Evolutionary conservation across 2,888 invertebrate species (phyloP), one percentile per base, ranked within the genome.

Genomic region (Napeogenes inachia): DNA sequence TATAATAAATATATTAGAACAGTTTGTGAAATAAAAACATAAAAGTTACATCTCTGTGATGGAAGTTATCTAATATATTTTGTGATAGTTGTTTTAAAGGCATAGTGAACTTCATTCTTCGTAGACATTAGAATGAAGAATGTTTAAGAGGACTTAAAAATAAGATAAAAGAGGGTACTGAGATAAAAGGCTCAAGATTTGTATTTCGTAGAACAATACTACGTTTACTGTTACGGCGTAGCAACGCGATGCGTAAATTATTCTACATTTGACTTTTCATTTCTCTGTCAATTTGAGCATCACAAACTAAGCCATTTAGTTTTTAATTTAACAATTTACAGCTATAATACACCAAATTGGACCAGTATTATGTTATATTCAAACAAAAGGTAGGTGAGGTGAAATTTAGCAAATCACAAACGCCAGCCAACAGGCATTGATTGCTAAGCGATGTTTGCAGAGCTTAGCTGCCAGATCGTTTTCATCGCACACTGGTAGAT

Each of bases 141-240:
- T 59, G 58, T 59, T 64, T 58, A 56, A 64, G 58, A 13, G 45
- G 45, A 45, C 56, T 56, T 61, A 54, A 59, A 64, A 61, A 60
- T 33, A 55, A 60, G 54, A 64, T 59, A 59, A 54, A 61, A 64
- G 56, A 56, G 45, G 38, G 53, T 56, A 50, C 53, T 59, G 4
- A 45, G 59, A 61, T 59, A 62, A 61, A 61, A 54, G 45, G 45
- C 59, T 64, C 30, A 42, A 42, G 46, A 59, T 62, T 64, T 60
- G 45, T 58, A 38, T 57, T 35, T 55, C 45, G 35, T 50, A 57
- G 59, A 56, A 61, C 56, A 61, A 64, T 54, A 53, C 64, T 54
- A 61, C 59, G 38, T 54, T 57, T 30, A 47, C 30, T 8, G 62
- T 56, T 59, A 53, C 53, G 59, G 33, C 38, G 54, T 55, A 58